Conservation (phyloP, 2,113 vertebrate genomes). For the Zeus faber region DNA sequence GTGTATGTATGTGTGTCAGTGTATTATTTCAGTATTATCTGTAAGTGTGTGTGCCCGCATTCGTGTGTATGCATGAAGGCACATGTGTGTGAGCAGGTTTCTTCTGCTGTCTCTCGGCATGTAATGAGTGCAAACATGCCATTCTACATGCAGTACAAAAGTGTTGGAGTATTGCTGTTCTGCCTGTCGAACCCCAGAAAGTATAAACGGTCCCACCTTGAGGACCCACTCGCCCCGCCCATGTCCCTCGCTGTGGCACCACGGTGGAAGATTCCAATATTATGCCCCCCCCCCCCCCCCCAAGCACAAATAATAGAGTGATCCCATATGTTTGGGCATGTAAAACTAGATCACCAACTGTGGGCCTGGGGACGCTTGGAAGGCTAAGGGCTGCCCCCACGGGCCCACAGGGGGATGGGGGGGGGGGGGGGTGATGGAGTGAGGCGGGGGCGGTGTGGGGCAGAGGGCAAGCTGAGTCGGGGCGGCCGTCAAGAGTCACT, state of each 20-base stretch:
- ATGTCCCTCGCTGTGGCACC: neutral
- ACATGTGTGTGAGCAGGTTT: neutral
- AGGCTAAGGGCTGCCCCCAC: constrained; percentile 33
- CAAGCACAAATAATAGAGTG: constrained; percentile 61
- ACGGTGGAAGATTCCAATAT: constrained; percentile 27
- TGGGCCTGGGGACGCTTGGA: constrained; percentile 52
- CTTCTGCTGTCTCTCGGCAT: neutral
- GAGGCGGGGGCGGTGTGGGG: neutral
- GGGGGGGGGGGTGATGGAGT: too few species aligned
- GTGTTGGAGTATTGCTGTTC: neutral
- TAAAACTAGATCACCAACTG: constrained; percentile 74
- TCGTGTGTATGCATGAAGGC: too few species aligned
- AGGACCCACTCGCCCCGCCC: neutral
- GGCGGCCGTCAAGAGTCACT: too few species aligned
- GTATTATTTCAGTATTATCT: constrained; percentile 4
- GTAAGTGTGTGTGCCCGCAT: neutral
- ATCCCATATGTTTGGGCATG: constrained; percentile 65
- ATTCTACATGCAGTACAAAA: neutral
- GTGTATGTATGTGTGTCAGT: constrained; percentile 15
- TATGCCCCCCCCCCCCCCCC: constrained; percentile 30
- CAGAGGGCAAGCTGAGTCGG: constrained; percentile 28
- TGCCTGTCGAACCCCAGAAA: neutral
- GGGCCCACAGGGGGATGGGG: constrained; percentile 27
- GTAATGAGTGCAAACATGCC: neutral
- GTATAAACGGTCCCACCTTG: neutral